Evolutionary conservation across 2,888 invertebrate species (phyloP), one percentile per base, ranked within the genome.

Genomic region (Tachina lurida): DNA sequence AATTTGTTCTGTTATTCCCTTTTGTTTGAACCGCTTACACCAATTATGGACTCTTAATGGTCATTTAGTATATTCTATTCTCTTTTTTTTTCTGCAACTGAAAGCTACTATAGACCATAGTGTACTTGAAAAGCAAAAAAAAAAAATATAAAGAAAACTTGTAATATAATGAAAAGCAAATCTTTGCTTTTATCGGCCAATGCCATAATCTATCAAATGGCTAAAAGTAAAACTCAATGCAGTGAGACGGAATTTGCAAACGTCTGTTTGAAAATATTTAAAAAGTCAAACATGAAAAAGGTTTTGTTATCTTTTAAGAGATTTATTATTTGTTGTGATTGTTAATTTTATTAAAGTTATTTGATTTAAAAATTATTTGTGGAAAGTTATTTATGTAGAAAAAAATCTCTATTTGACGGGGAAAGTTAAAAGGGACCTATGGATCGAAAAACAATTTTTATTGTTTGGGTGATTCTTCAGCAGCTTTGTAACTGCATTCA

Each of bases 11-110:
- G 17, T 31, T 56, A 17, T 47, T 56, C 60, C 41, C 41, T 73
- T 63, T 31, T 45, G 67, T 60, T 67, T 31, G 45, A 76, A 41
- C 41, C 56, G 58, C 70, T 79, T 84, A 80, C 68, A 54, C 62
- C 84, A 84, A 81, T 81, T 84, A 81, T 68, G 67, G 62, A 45
- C 81, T 68, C 73, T 73, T 68, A 77, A 74, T 67, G 68, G 76
- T 45, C 67, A 67, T 81, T 65, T 77, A 49, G 31, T 31, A 31
- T 31, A 31, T 31, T 31, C 31, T 31, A 31, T 31, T 31, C 5
- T 31, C 31, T 7, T 60, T 81, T 7, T 60, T 81, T 81, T 45
- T 43, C 60, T 74, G 52, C 13, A 67, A 49, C 74, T 45, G 7
- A 67, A 81, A 54, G 56, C 79, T 65, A 65, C 71, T 79, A 47